Conservation (phyloP, 2,797 vertebrate species). For the Fringilla coelebs region DNA sequence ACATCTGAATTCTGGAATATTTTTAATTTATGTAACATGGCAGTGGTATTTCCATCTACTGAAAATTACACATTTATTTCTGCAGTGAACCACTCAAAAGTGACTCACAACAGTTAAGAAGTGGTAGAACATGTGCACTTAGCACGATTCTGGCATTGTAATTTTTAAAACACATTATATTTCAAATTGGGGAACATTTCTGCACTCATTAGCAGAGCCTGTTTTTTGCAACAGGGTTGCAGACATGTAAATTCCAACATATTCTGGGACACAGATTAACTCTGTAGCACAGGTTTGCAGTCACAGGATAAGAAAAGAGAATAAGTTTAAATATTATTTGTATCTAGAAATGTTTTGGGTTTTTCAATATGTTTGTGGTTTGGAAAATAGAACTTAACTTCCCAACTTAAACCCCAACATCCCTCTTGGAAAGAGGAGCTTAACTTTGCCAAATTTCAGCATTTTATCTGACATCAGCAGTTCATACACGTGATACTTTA, state of each 20-base stretch:
- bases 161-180: background rate
- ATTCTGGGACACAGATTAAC: background rate
- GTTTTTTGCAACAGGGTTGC: background rate
- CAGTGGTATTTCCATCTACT: constrained; percentile 14
- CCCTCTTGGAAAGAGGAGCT: background rate
- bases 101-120: constrained; percentile 5
- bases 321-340: background rate
- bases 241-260: background rate
- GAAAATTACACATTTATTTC: constrained; percentile 11
- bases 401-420: background rate
- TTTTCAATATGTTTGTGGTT: background rate
- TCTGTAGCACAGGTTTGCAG: background rate
- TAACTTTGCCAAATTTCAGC: background rate
- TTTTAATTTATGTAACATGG: constrained; percentile 9
- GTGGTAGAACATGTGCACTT: background rate
- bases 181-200: background rate
- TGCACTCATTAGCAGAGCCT: background rate
- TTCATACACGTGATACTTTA: background rate
- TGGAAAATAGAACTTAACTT: background rate
- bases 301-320: background rate
- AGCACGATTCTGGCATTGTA: background rate
- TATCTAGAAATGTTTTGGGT: background rate
- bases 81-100: background rate
- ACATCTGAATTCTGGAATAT: background rate
- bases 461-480: background rate